A percentile compares a stretch with the other conserved stretches of the same genome.
Conservation (phyloP, 2,888 invertebrate species). For the Euphydryas editha region DNA sequence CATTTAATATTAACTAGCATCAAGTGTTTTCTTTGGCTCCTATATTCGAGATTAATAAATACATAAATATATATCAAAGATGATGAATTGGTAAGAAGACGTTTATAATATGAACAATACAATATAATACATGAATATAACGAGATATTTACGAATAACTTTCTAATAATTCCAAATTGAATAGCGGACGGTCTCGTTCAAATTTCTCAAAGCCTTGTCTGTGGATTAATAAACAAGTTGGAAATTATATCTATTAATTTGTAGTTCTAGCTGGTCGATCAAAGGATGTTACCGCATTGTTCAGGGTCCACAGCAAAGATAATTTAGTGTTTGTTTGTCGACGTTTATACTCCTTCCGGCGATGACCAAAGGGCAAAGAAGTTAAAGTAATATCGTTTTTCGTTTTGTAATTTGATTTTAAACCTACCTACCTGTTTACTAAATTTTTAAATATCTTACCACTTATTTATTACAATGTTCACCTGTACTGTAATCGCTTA, state of each 20-base stretch:
- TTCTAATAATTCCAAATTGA: neutral
- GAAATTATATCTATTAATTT: slow-evolving; percentile 19
- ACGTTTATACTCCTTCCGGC: slow-evolving; percentile 6
- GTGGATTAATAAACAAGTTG: slow-evolving; percentile 7
- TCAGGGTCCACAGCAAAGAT: slow-evolving; percentile 14
- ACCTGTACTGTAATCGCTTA: too few relatives aligned
- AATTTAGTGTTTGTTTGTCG: slow-evolving; percentile 4
- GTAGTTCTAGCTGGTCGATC: slow-evolving; percentile 26
- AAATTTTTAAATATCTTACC: too few relatives aligned
- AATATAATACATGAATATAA: too few relatives aligned
- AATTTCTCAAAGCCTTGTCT: slow-evolving; percentile 4
- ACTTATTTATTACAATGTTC: too few relatives aligned
- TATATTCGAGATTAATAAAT: too few relatives aligned
- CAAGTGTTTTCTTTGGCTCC: too few relatives aligned
- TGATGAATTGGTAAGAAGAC: too few relatives aligned
- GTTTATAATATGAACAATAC: too few relatives aligned
- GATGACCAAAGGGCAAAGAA: neutral
- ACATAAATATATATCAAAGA: too few relatives aligned
- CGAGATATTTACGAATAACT: neutral
- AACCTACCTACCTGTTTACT: too few relatives aligned
- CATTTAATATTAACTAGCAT: too few relatives aligned
- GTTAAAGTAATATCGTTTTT: neutral
- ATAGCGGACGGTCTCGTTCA: neutral
- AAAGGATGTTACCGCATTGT: slow-evolving; percentile 20
- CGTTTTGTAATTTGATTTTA: neutral